Conservation (phyloP, 2,797 vertebrate genomes). For the Discoglossus pictus region DNA sequence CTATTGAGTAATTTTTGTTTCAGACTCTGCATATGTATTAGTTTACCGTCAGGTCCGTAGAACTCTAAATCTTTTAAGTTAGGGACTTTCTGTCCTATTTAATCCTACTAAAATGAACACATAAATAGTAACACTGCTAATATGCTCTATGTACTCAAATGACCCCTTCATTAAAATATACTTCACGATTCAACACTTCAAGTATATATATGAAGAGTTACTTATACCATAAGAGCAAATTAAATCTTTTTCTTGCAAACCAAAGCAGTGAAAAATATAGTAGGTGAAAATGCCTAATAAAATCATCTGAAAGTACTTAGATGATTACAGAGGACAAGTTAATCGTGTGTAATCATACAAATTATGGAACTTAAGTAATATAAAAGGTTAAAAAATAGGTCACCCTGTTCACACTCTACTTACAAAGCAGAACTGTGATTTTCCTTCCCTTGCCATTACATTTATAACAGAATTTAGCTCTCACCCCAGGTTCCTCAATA, state of each 20-base stretch:
- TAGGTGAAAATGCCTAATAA: not conserved
- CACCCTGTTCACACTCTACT: conserved; percentile 9
- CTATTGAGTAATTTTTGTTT: too few relatives aligned
- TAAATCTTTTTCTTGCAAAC: not conserved
- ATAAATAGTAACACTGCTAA: too few relatives aligned
- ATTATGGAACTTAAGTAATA: not conserved
- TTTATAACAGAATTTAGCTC: not conserved
- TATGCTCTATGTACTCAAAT: too few relatives aligned
- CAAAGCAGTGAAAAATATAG: not conserved
- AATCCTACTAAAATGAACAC: too few relatives aligned
- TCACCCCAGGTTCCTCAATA: not conserved
- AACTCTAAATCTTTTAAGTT: too few relatives aligned
- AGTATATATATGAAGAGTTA: too few relatives aligned
- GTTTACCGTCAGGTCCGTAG: too few relatives aligned
- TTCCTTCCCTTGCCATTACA: conserved; percentile 7
- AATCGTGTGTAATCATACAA: not conserved
- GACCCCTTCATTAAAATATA: too few relatives aligned
- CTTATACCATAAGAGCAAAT: too few relatives aligned
- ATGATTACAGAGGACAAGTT: conserved; percentile 2
- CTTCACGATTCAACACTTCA: too few relatives aligned
- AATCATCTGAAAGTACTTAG: not conserved
- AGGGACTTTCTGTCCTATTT: too few relatives aligned
- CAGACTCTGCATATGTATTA: too few relatives aligned
- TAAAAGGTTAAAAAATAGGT: conserved; percentile 20
- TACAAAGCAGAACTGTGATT: not conserved